phyloP scores from a whole-genome alignment of 2,113 vertebrate species.

The Zeus faber region DNA sequence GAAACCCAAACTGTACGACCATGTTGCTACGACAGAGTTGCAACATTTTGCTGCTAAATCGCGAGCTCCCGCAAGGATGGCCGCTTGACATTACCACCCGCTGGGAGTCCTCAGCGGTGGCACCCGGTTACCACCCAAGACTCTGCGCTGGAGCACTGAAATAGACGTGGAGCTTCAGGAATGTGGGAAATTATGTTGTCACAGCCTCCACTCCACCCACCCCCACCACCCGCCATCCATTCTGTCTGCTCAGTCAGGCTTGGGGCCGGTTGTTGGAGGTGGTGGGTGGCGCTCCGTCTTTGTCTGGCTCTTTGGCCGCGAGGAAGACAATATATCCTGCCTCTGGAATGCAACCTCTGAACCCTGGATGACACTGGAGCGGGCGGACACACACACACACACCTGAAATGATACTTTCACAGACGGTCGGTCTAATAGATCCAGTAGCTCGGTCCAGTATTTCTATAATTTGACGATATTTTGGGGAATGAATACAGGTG shows the following conservation, averaged over 20 bases:
- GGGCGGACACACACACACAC: constrained; percentile 31
- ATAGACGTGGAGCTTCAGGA: constrained; percentile 38
- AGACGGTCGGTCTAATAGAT: too few species aligned
- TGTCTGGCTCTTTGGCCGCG: constrained; percentile 43
- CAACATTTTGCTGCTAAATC: too few species aligned
- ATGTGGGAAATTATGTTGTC: constrained; percentile 60
- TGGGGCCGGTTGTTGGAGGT: constrained; percentile 14
- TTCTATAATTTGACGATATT: too few species aligned
- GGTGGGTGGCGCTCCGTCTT: constrained; percentile 48
- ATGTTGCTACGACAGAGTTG: too few species aligned
- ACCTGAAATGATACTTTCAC: not conserved
- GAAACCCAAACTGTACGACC: too few species aligned
- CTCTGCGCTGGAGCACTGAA: constrained; percentile 23
- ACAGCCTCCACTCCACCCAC: constrained; percentile 11
- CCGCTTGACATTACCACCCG: constrained; percentile 53
- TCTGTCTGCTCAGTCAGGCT: constrained; percentile 63
- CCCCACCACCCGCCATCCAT: constrained; percentile 38
- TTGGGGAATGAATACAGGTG: too few species aligned
- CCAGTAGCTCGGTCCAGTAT: too few species aligned
- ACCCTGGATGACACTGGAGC: constrained; percentile 40
- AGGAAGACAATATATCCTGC: constrained; percentile 61
- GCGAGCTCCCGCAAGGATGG: too few species aligned
- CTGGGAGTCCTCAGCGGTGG: constrained; percentile 25
- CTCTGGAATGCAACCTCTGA: constrained; percentile 64
- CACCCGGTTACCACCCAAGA: too few species aligned